These are phyloP conservation scores for Amphipyra berbera DNA, from an alignment of 2,888 invertebrate species.

Conservation along the genomic window DNA sequence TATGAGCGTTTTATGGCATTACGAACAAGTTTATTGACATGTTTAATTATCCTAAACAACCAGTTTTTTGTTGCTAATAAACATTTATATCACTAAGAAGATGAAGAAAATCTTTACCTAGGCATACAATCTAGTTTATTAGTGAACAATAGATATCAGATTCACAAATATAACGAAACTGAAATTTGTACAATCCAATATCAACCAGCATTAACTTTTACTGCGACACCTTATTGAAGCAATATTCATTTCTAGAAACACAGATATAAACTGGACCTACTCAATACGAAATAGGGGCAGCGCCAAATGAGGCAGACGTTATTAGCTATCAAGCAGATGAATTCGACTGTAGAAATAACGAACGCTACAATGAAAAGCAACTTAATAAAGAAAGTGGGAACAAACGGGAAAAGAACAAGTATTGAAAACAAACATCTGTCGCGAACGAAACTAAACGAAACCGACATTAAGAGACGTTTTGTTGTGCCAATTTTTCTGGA, in stretches of 20 bases:
- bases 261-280: conserved; percentile 7
- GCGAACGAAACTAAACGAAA: conserved; percentile 50
- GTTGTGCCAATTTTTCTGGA: conserved; percentile 23
- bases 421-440: conserved; percentile 69
- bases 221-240: background rate
- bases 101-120: background rate
- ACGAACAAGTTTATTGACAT: background rate
- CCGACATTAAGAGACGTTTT: conserved; percentile 36
- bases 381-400: conserved; percentile 55
- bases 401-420: conserved; percentile 57
- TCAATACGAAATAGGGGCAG: conserved; percentile 26
- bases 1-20: background rate
- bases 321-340: conserved; percentile 46
- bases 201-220: background rate
- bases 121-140: too few relatives aligned
- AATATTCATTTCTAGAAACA: conserved; percentile 15
- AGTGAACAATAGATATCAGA: too few relatives aligned
- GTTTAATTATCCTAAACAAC: background rate
- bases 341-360: conserved; percentile 42
- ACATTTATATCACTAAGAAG: background rate
- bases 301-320: conserved; percentile 38
- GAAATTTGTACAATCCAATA: background rate
- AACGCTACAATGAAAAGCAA: conserved; percentile 46
- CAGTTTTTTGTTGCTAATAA: background rate
- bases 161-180: too few relatives aligned